Evolutionary conservation across 2,113 vertebrate species (phyloP).

Genomic region (Holacanthus passer): DNA sequence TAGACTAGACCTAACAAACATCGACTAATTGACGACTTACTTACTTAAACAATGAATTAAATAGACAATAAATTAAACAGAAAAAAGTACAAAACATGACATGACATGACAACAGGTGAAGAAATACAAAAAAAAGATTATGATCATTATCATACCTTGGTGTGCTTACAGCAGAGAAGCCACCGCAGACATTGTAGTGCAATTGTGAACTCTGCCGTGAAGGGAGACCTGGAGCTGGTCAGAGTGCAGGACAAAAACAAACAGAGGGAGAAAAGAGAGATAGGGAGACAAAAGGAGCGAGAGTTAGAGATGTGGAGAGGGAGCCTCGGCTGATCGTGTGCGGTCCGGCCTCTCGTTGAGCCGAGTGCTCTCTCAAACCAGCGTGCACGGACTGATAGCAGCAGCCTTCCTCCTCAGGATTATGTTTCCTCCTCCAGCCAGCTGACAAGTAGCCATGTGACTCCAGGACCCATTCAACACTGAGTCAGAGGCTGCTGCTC

Average conservation of each 20-base stretch:
- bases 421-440: constrained; percentile 82
- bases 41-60: constrained; percentile 16
- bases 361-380: constrained; percentile 54
- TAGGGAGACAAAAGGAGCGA: constrained; percentile 42
- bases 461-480: constrained; percentile 75
- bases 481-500: constrained; percentile 74
- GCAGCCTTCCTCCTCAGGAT: constrained; percentile 79
- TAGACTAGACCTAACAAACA: constrained; percentile 7
- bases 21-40: not conserved
- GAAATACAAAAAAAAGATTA: not conserved
- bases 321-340: constrained; percentile 11
- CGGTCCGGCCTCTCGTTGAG: constrained; percentile 27
- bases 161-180: constrained; percentile 82
- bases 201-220: constrained; percentile 80
- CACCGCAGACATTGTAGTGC: constrained; percentile 82
- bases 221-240: constrained; percentile 66
- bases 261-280: constrained; percentile 52
- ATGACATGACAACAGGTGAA: constrained; percentile 8
- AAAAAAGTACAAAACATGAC: not conserved
- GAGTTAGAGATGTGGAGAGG: constrained; percentile 63
- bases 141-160: constrained; percentile 73
- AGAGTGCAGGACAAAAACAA: constrained; percentile 73
- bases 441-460: constrained; percentile 86
- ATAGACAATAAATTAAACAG: not conserved
- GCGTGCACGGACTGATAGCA: constrained; percentile 72